These are phyloP conservation scores for human DNA, from an alignment of 2,113 vertebrate genomes.

Conservation along the genomic window GRCh38 chr3:63528501-63529000, in stretches of 20 bases:
- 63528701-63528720: not conserved
- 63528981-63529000: not conserved
- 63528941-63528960: not conserved
- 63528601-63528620: not conserved
- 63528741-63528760: fast-evolving
- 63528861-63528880: not conserved
- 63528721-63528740: not conserved
- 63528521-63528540: not conserved
- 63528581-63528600: not conserved
- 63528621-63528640: not conserved
- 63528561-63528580: not conserved
- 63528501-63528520: not conserved
- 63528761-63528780: not conserved
- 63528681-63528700: not conserved
- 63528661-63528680: not conserved
- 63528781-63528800: not conserved
- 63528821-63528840: not conserved
- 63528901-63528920: not conserved
- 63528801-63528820: not conserved
- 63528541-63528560: not conserved
- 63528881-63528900: not conserved
- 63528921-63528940: not conserved
- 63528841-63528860: not conserved
- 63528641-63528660: not conserved
- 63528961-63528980: not conserved